A percentile compares a stretch with the other conserved stretches of the same genome.
Conservation (phyloP, 2,888 invertebrate genomes). For the Agrochola litura region DNA sequence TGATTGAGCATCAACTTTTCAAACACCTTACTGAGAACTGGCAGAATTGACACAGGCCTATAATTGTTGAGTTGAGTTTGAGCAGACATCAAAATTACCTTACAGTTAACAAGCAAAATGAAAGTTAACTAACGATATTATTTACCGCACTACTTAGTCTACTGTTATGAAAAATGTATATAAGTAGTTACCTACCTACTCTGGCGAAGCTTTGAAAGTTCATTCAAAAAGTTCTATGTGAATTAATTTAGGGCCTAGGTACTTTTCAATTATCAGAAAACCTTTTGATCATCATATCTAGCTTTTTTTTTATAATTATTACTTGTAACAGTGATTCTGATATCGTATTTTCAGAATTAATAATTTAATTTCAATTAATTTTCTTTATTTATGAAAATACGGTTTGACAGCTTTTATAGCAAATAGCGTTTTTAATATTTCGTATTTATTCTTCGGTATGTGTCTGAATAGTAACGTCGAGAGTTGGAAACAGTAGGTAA, state of each 20-base stretch:
- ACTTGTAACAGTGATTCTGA: too few species aligned
- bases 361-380: background rate
- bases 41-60: too few species aligned
- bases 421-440: too few species aligned
- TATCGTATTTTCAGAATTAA: background rate
- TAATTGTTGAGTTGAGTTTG: too few species aligned
- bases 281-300: background rate
- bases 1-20: too few species aligned
- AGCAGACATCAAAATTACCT: slow-evolving; percentile 21
- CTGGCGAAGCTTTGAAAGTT: background rate
- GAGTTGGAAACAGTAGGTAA: too few species aligned
- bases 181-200: background rate
- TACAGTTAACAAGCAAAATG: slow-evolving; percentile 29
- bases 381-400: background rate
- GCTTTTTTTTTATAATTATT: background rate
- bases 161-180: slow-evolving; percentile 9
- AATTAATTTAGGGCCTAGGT: background rate
- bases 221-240: too few species aligned
- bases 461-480: too few species aligned
- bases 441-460: too few species aligned
- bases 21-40: too few species aligned
- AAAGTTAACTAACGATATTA: slow-evolving; percentile 2
- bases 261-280: too few species aligned
- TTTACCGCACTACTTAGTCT: slow-evolving; percentile 6
- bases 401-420: background rate